Percentiles rank a stretch among this genome's conserved stretches.
Evolutionary conservation across 1,140 invertebrate species (phyloP).

Genomic region (Laupala kohalensis): DNA sequence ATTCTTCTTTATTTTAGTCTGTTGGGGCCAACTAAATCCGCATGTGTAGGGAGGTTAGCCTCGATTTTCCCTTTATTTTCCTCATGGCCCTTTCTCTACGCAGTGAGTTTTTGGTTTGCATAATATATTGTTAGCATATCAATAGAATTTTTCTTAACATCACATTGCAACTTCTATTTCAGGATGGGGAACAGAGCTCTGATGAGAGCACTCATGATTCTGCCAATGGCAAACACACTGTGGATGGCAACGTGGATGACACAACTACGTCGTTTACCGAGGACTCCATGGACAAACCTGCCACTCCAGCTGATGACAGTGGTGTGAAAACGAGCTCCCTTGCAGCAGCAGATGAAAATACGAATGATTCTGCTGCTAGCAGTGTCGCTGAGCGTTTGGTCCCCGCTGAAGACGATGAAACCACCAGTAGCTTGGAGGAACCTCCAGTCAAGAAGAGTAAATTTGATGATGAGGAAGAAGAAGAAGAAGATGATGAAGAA

Average conservation of each 20-base stretch:
- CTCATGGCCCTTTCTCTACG: too few relatives aligned
- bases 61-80: too few relatives aligned
- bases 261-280: constrained; percentile 57
- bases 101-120: too few relatives aligned
- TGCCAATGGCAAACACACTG: constrained; percentile 25
- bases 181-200: constrained; percentile 24
- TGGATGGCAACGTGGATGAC: constrained; percentile 38
- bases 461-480: constrained; percentile 20
- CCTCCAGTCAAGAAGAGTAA: constrained; percentile 27
- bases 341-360: constrained; percentile 27
- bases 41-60: too few relatives aligned
- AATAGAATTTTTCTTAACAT: not conserved
- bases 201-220: constrained; percentile 44
- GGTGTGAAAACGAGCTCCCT: not conserved
- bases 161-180: too few relatives aligned
- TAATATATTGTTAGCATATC: too few relatives aligned
- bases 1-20: too few relatives aligned
- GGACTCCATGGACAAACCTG: constrained; percentile 47
- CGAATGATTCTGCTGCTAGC: constrained; percentile 19
- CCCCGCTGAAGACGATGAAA: constrained; percentile 23
- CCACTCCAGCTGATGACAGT: constrained; percentile 25
- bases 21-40: too few relatives aligned
- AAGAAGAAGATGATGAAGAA: constrained; percentile 17
- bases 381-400: constrained; percentile 26
- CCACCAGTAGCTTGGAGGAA: constrained; percentile 20